Evolutionary conservation across 2,888 invertebrate genomes (phyloP).

Genomic region (Dendrolimus houi): DNA sequence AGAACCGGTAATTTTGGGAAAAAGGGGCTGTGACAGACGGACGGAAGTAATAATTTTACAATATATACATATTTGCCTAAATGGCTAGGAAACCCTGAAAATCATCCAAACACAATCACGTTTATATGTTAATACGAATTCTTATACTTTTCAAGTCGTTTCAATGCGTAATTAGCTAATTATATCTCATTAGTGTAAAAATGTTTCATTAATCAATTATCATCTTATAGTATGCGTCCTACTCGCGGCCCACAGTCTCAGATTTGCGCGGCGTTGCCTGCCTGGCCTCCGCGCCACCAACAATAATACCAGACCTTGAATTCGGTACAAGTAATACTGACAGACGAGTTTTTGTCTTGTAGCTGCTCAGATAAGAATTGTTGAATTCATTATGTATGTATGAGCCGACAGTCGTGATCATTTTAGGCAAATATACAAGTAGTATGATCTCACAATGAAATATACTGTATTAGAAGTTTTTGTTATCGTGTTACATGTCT

Average conservation of each 20-base stretch:
- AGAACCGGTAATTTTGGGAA: too few species aligned
- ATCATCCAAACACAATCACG: too few species aligned
- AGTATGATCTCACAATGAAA: slow-evolving; percentile 11
- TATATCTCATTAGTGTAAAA: too few species aligned
- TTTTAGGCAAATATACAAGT: slow-evolving; percentile 39
- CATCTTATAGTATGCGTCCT: slow-evolving; percentile 1
- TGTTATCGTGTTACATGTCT: background rate
- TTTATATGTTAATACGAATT: too few species aligned
- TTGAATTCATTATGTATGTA: slow-evolving; percentile 46
- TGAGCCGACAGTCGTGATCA: slow-evolving; percentile 44
- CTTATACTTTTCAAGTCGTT: too few species aligned
- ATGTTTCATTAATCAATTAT: too few species aligned
- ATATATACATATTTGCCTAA: too few species aligned
- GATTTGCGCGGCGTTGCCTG: slow-evolving; percentile 15
- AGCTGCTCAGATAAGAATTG: slow-evolving; percentile 44
- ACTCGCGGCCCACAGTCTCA: slow-evolving; percentile 16
- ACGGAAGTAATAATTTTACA: too few species aligned
- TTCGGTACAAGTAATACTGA: slow-evolving; percentile 39
- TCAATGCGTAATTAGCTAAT: too few species aligned
- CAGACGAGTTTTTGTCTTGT: slow-evolving; percentile 50
- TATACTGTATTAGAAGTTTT: background rate
- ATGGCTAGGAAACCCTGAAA: too few species aligned
- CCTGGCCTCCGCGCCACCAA: slow-evolving; percentile 17
- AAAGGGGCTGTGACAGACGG: too few species aligned
- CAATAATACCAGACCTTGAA: slow-evolving; percentile 22